Conservation (phyloP, 2,797 vertebrate species). For the Hydrolagus colliei region DNA sequence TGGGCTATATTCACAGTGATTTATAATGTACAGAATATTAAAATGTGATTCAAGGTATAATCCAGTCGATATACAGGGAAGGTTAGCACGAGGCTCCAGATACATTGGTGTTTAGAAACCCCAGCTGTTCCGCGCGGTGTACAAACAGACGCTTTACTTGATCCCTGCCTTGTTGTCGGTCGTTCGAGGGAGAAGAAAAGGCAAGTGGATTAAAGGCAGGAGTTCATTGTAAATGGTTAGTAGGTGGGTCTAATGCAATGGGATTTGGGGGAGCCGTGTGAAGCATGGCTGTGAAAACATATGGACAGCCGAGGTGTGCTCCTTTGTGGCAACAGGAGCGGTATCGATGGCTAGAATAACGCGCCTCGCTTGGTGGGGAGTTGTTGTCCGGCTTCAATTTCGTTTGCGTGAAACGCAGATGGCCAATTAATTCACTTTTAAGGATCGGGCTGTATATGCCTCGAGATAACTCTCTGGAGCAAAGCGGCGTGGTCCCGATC, state of each 20-base stretch:
- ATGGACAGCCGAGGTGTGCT: neutral
- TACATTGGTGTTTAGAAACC: neutral
- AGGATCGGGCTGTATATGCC: neutral
- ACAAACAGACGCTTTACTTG: conserved; percentile 15
- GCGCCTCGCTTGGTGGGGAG: neutral
- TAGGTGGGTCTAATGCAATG: conserved; percentile 16
- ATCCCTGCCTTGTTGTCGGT: neutral
- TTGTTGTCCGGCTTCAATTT: conserved; percentile 11
- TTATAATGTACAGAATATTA: neutral
- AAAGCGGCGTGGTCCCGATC: conserved; percentile 1
- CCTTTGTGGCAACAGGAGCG: neutral
- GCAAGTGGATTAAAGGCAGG: conserved; percentile 29
- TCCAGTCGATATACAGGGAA: neutral
- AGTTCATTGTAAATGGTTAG: conserved; percentile 26
- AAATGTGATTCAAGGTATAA: neutral
- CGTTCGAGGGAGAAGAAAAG: conserved; percentile 21
- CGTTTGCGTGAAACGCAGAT: conserved; percentile 27
- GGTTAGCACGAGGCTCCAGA: neutral
- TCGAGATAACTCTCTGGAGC: conserved; percentile 8
- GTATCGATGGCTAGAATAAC: neutral
- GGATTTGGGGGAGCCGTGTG: neutral
- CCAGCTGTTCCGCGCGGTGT: conserved; percentile 1
- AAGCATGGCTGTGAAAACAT: conserved; percentile 12
- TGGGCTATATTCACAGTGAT: neutral
- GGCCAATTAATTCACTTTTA: neutral